Evolutionary conservation across 1,140 invertebrate species (phyloP), one percentile per base, ranked within the genome.

Genomic region (Orussus abietinus): DNA sequence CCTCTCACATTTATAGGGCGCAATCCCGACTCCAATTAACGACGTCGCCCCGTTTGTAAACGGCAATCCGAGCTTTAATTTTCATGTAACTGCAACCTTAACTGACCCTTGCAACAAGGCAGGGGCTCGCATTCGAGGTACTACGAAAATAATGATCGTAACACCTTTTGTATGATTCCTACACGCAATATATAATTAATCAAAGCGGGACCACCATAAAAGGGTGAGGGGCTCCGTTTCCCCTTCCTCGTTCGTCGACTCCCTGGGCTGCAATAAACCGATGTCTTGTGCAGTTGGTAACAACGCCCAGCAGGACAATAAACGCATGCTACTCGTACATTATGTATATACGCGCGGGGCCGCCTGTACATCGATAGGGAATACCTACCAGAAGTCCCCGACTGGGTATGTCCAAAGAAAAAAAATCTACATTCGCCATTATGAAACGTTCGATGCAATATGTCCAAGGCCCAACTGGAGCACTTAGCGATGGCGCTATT

Each of bases 261-360:
- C 64, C 61, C 64, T 51, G 15, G 59, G 28, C 42, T 53, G 52
- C 57, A 51, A 65, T 67, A 65, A 67, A 67, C 51, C 48, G 59
- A 58, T 58, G 55, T 60, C 61, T 65, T 67, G 61, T 61, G 47
- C 52, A 64, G 43, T 60, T 54, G 39, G 47, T 59, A 65, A 67
- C 61, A 61, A 58, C 53, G 49, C 58, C 53, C 63, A 53, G 45
- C 47, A 64, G 56, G 51, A 62, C 57, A 57, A 67, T 66, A 64
- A 67, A 65, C 53, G 51, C 54, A 40, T 41, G 42, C 39, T 54
- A 45, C 38, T 47, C 39, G 45, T 46, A 33, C 26, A 40, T 51
- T 43, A 42, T 43, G 20, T 38, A 22, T 28, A 34, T 43, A 14
- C 25, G 22, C n/a, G 31, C 17, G 31, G 36, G 17, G 35, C 22